Conservation (phyloP, 2,888 invertebrate species). For the Mesorhabditis spiculigera region DNA sequence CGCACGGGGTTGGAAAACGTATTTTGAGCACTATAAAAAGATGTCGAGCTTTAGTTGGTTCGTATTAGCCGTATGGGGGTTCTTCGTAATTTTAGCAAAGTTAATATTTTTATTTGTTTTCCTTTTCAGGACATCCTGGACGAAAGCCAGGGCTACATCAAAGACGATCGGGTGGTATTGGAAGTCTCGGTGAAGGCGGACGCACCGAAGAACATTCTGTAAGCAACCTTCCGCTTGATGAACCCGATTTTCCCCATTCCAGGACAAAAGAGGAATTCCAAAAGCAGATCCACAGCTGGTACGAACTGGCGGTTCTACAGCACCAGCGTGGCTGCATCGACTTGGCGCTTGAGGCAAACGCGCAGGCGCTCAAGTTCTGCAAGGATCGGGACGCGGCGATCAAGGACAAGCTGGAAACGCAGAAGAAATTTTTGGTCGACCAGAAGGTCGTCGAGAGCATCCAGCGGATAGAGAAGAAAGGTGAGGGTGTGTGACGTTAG, state of each 20-base stretch:
- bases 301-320: constrained; percentile 48
- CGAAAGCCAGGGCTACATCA: constrained; percentile 81
- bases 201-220: constrained; percentile 66
- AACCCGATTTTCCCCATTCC: constrained; percentile 9
- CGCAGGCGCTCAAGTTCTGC: constrained; percentile 53
- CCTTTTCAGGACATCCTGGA: constrained; percentile 73
- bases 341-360: constrained; percentile 53
- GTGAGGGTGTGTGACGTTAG: constrained; percentile 19
- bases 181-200: constrained; percentile 70
- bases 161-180: constrained; percentile 82
- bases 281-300: constrained; percentile 51
- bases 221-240: constrained; percentile 26
- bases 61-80: too few relatives aligned
- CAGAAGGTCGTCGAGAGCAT: constrained; percentile 52
- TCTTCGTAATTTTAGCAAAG: too few relatives aligned
- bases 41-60: too few relatives aligned
- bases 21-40: too few relatives aligned
- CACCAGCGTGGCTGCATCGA: constrained; percentile 49
- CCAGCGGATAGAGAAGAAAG: constrained; percentile 45
- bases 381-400: constrained; percentile 52
- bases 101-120: background rate
- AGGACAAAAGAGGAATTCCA: constrained; percentile 45
- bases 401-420: constrained; percentile 38
- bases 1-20: too few relatives aligned
- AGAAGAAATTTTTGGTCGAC: constrained; percentile 44